Conservation (phyloP, 2,888 invertebrate genomes). For the Acleris laterana region DNA sequence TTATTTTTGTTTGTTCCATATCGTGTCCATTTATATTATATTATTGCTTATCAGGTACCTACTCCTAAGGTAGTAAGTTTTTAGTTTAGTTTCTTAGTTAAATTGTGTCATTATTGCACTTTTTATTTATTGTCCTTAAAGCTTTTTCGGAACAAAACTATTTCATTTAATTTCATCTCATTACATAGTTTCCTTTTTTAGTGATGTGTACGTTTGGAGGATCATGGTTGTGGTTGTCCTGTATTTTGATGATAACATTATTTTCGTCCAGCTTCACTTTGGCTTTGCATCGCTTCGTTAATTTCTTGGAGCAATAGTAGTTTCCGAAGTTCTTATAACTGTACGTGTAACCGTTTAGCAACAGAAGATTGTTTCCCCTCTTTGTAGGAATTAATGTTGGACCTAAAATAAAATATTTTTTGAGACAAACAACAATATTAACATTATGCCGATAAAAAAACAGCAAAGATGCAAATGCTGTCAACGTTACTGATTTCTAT, state of each 20-base stretch:
- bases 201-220: background rate
- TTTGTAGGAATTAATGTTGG: slow-evolving; percentile 6
- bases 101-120: too few species aligned
- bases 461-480: too few species aligned
- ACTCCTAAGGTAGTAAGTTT: background rate
- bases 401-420: slow-evolving; percentile 4
- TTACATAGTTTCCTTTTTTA: slow-evolving; percentile 1
- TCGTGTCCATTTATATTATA: background rate
- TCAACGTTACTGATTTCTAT: too few species aligned
- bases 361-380: slow-evolving; percentile 3
- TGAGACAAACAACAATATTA: too few species aligned
- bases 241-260: background rate
- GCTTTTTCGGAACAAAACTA: too few species aligned
- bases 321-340: background rate
- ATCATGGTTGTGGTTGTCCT: slow-evolving; percentile 7
- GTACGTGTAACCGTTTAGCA: slow-evolving; percentile 13
- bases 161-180: too few species aligned
- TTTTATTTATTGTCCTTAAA: too few species aligned
- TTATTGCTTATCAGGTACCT: background rate
- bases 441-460: background rate
- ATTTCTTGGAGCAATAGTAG: slow-evolving; percentile 15
- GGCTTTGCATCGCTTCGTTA: slow-evolving; percentile 12
- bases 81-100: too few species aligned
- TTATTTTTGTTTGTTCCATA: too few species aligned
- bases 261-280: slow-evolving; percentile 14